Conservation (phyloP, 1,140 invertebrate genomes). For the Meloidogyne chitwoodi region DNA sequence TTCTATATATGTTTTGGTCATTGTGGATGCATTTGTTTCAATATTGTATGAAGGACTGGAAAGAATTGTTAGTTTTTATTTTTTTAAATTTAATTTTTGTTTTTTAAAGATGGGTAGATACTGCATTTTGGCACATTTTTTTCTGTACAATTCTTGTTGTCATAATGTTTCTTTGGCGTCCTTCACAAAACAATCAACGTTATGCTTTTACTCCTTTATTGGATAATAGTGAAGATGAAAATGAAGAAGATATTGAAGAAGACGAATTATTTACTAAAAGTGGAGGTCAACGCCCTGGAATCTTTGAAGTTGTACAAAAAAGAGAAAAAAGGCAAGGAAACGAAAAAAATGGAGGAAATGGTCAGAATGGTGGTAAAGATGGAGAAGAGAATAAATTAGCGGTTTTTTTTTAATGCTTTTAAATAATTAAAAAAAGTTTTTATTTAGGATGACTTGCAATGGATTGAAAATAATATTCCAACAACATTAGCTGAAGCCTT, state of each 20-base stretch:
- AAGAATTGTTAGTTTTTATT: conserved; percentile 67
- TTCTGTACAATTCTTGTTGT: conserved; percentile 80
- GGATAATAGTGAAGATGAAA: conserved; percentile 73
- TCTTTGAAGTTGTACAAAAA: conserved; percentile 49
- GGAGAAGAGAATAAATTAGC: conserved; percentile 20
- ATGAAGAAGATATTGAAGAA: conserved; percentile 44
- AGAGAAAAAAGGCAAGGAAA: conserved; percentile 13
- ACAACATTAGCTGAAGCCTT: conserved; percentile 63
- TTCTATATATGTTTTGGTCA: conserved; percentile 86
- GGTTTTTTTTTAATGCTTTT: conserved; percentile 6
- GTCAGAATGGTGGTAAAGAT: background rate
- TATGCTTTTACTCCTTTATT: conserved; percentile 86
- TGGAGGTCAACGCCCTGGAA: conserved; percentile 11
- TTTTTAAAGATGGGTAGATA: conserved; percentile 72
- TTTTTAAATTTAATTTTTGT: background rate
- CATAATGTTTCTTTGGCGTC: conserved; percentile 89
- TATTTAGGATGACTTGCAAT: conserved; percentile 63
- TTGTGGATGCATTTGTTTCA: conserved; percentile 69
- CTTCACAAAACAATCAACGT: conserved; percentile 85
- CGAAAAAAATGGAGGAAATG: background rate
- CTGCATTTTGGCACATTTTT: conserved; percentile 86
- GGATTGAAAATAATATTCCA: conserved; percentile 66
- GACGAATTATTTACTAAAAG: conserved; percentile 44
- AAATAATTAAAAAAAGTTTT: conserved; percentile 29
- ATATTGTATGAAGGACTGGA: conserved; percentile 72